Base-by-base conservation (phyloP, 2,797 vertebrate species). In the Semaprochilodus insignis region DNA sequence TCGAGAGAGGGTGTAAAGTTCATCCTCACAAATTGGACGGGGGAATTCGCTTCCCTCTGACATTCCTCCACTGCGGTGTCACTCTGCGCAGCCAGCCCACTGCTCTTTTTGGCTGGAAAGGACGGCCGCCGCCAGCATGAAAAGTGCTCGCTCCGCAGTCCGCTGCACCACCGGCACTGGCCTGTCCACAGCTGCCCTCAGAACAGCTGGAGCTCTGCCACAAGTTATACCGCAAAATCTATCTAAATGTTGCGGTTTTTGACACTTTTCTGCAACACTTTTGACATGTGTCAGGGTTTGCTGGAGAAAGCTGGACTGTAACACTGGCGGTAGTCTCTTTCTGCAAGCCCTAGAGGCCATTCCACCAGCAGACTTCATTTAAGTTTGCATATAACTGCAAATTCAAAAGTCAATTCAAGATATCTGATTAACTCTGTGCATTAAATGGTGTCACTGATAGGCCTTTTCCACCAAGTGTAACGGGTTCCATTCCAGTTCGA, bases 1-100 rank as follows among this genome's bases (percentile, higher is more conserved):
- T 72, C 75, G 89, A 86, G 87, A 90, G 84, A 84, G 84, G 88
- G 89, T 88, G 91, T 74, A 93, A 93, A 91, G 90, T 94, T 92
- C 92, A 92, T 89, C 89, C 92, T 90, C 90, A 90, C 91, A 95
- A 95, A 95, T 95, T 94, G 93, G 92, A 91, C 85, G 71, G 88
- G 91, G 94, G 91, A 94, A 94, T 92, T 92, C 92, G 91, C 93
- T 91, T 90, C 89, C 88, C 86, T 86, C 78, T 93, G 93, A 93
- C 91, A 92, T 93, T 31, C 92, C 90, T 93, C 91, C 89, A 87
- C 84, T 86, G 93, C 93, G 90, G 92, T 91, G 93, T 91, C 93
- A 91, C 89, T 62, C 82, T 48, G 72, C 83, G 79, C 75, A 82
- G 81, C 84, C 63, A n/a, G 66, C 77, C 48, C 59, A 21, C 54